Evolutionary conservation across 2,113 vertebrate genomes (phyloP), one percentile per base, ranked within the genome.

Genomic region (Oncorhynchus clarkii): DNA sequence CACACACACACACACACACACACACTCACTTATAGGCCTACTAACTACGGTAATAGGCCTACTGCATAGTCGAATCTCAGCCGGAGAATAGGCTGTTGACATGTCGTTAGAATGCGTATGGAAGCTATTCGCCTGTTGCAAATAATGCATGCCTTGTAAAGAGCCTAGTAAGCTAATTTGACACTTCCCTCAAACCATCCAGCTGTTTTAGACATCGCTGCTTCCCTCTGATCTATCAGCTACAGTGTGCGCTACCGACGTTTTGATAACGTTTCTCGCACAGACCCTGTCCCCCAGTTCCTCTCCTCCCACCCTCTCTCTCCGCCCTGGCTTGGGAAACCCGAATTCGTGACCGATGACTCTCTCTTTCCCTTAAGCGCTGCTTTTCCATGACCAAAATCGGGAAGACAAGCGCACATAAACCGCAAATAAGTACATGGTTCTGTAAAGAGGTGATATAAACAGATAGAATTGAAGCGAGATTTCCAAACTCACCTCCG

Each of bases 311-410:
- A 68, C 54, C 80, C 80, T 65, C 80, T 65, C 14, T 34, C 31
- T 68, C 76, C 87, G 87, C 78, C 69, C 83, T 80, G 86, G 85
- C 78, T 88, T 78, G 85, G 90, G 83, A 80, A 91, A 92, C 88
- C 82, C 87, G 89, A 88, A 92, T 92, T 92, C 92, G 91, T 92
- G 91, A 92, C 88, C 70, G 82, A 85, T 84, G 86, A 76, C 87
- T 84, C 85, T 51, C 13, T 14, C 76, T 77, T 60, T 78, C 78
- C 84, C 78, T 78, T 82, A 88, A 69, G 86, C 79, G 83, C 34
- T 39, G 34, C 80, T 80, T 82, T 78, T 85, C 82, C 78, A 74
- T 82, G 77, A 67, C 68, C 71, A 75, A 72, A 74, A 76, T 73
- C 60, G 67, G 82, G 66, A 86, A 49, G 27, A 20, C 73, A 3